Evolutionary conservation across 1,140 invertebrate genomes (phyloP).

Genomic region (Scaptomyza graminum): DNA sequence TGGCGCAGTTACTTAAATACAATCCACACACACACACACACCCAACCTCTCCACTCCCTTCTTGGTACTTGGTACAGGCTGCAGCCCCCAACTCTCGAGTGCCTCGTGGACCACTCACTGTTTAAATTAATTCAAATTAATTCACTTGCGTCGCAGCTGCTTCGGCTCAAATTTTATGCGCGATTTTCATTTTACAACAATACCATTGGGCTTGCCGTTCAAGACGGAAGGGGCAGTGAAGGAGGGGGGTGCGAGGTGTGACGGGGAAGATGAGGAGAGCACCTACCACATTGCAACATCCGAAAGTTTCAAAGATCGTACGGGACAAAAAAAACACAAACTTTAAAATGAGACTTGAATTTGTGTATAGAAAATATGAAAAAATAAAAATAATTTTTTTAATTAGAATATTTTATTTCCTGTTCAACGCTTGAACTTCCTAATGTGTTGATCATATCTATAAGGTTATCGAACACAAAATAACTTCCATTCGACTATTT

Average conservation of each 20-base stretch:
- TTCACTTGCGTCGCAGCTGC: conserved; percentile 79
- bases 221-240: too few species aligned
- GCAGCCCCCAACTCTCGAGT: neutral
- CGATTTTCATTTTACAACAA: conserved; percentile 75
- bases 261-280: neutral
- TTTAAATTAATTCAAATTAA: conserved; percentile 81
- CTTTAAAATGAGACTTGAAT: too few species aligned
- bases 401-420: too few species aligned
- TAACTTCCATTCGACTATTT: too few species aligned
- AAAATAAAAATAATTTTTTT: too few species aligned
- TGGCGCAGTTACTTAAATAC: conserved; percentile 69
- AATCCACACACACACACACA: conserved; percentile 1
- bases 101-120: conserved; percentile 44
- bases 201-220: conserved; percentile 52
- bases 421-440: too few species aligned
- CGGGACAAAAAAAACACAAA: too few species aligned
- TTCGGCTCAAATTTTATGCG: conserved; percentile 81
- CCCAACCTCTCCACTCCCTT: conserved; percentile 7
- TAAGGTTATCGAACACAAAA: too few species aligned
- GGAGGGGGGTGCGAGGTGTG: neutral
- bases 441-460: too few species aligned
- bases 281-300: conserved; percentile 3
- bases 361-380: too few species aligned
- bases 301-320: too few species aligned
- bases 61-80: conserved; percentile 1